These are phyloP conservation scores for Toxonevra muliebris DNA, from an alignment of 2,888 invertebrate species.

Conservation along the genomic window DNA sequence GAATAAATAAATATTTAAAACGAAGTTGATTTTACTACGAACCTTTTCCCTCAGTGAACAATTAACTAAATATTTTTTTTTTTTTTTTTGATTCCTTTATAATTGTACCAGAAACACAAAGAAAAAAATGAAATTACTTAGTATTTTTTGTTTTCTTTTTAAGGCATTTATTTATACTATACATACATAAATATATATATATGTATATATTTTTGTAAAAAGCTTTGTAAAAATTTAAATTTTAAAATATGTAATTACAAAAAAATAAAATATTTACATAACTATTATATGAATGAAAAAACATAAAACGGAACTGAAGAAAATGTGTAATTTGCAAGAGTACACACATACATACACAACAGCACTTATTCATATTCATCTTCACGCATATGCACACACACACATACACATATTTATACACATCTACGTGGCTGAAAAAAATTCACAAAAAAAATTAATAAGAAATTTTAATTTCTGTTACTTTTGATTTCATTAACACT, in stretches of 20 bases:
- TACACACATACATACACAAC: conserved; percentile 17
- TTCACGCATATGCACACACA: conserved; percentile 13
- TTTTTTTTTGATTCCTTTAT: too few species aligned
- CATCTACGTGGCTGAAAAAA: too few species aligned
- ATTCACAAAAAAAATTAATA: too few species aligned
- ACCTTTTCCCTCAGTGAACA: too few species aligned
- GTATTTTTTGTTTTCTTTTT: conserved; percentile 26
- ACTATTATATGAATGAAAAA: not conserved
- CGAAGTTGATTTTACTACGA: too few species aligned
- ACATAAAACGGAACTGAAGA: conserved; percentile 21
- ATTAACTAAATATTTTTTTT: too few species aligned
- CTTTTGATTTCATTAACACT: too few species aligned
- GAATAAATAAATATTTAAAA: too few species aligned
- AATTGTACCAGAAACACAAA: not conserved
- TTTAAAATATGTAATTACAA: not conserved
- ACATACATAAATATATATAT: conserved; percentile 6
- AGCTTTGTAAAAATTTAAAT: conserved; percentile 11
- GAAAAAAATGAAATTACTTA: not conserved
- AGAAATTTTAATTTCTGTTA: too few species aligned
- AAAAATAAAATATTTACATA: not conserved
- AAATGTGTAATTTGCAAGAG: conserved; percentile 49
- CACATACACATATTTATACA: conserved; percentile 7
- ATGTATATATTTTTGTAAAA: conserved; percentile 12
- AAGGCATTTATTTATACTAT: conserved; percentile 30
- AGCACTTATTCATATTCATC: not conserved